Evolutionary conservation across 2,797 vertebrate genomes (phyloP), one percentile per base, ranked within the genome.

Genomic region (Fratercula arctica): DNA sequence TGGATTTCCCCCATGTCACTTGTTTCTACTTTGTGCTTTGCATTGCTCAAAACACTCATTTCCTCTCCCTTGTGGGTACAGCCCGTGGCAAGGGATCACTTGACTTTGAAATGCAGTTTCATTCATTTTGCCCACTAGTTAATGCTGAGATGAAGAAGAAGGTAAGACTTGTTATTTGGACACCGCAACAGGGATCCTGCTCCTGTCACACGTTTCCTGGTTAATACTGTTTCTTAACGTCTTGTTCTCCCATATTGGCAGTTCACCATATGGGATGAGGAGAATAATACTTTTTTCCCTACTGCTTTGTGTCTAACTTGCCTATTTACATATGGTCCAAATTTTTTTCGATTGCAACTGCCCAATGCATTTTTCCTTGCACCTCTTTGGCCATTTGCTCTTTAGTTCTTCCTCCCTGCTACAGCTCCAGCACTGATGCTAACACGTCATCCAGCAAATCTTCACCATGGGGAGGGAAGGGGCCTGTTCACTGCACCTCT

Each of bases 331-430:
- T 45, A 43, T 5, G 31, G 35, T 63, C 24, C 48, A 39, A 74
- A 13, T 0, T 4, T 43, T 50, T 57, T 41, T 43, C 5, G 59
- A 86, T n/a, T 79, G 51, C 0, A 0, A 51, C 19, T 75, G 18
- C 24, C 16, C 35, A 12, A 0, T 46, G 18, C 10, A 15, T 75
- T 70, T 94, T 69, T 43, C 31, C 41, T 60, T 68, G 10, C 61
- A 54, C 5, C 8, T 84, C 53, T 88, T 83, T 21, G 43, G 43
- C 29, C 33, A 5, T 50, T 90, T 61, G 25, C 33, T 66, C 39
- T 82, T 81, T 16, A 66, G n/a, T 7, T 88, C 46, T 81, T 74
- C 69, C n/a, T 51, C 6, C 13, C 14, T 11, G 9, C 57, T 67
- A 28, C 21, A 85, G 43, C 11, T 26, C 43, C 60, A 57, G 51